phyloP scores from a whole-genome alignment of 2,888 invertebrate genomes.

The Meta bourneti region DNA sequence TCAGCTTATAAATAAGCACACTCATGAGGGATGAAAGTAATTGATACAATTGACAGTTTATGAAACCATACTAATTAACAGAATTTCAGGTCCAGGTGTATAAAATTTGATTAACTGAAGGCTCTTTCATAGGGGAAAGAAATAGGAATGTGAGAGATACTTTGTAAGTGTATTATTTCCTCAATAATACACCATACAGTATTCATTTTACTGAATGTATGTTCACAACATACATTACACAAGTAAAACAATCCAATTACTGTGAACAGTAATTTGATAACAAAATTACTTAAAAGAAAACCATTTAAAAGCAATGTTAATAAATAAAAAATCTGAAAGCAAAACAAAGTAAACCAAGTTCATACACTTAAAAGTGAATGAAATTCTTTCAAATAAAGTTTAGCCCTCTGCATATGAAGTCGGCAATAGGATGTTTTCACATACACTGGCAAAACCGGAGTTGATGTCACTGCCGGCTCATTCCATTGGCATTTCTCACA shows the following conservation, averaged over 20 bases:
- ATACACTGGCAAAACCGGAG: too few species aligned
- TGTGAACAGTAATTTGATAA: too few species aligned
- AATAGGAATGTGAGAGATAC: neutral
- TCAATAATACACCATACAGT: neutral
- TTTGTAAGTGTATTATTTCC: neutral
- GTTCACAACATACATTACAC: neutral
- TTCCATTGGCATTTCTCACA: too few species aligned
- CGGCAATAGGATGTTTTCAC: too few species aligned
- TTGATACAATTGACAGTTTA: neutral
- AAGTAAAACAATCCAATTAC: neutral
- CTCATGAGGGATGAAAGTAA: neutral
- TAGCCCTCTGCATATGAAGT: too few species aligned
- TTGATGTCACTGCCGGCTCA: too few species aligned
- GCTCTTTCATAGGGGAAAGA: neutral
- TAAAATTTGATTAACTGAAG: neutral
- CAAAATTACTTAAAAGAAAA: too few species aligned
- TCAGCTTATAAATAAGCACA: neutral
- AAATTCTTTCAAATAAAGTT: too few species aligned
- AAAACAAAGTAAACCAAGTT: too few species aligned
- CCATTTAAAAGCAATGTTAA: too few species aligned
- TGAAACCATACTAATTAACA: neutral
- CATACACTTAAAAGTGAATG: too few species aligned
- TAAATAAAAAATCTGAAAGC: too few species aligned
- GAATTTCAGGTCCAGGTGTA: neutral
- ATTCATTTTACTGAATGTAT: neutral